Base-by-base conservation (phyloP, 2,113 vertebrate genomes). In the Falcunculus frontatus region DNA sequence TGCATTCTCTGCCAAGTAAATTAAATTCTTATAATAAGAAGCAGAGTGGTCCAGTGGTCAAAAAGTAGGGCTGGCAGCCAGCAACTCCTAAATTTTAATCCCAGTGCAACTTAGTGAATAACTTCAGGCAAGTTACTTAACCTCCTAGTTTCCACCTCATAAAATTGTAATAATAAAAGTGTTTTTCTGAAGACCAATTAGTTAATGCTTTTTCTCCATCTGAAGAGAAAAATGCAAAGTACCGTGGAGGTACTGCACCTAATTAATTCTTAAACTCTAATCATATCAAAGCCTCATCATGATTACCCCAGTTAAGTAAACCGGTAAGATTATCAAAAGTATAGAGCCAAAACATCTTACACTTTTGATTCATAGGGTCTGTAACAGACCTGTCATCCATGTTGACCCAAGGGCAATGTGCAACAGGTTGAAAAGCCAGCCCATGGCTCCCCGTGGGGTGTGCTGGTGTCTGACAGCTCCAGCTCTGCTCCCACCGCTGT, bases 91-190 rank as follows among this genome's bases (percentile, higher is more conserved):
- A 96, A 96, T 97, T 96, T 95, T 94, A 96, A 95, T 97, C 81
- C 93, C 70, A 62, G 11, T 82, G 67, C 49, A 95, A 91, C 78
- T 79, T 87, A 91, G 11, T 91, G 94, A 91, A 89, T 95, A 74
- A 93, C 93, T 97, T 93, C 84, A 89, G 93, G 93, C 94, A 87
- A 94, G 91, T 96, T 95, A 93, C 67, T 97, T 96, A 96, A 94
- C 89, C 89, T 96, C 23, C 75, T 89, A 89, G 73, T 97, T 97
- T 92, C 70, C 91, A 95, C 87, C 78, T 94, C 81, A 93, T 97
- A 94, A 97, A 95, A 92, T 27, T 82, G 74, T 84, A 80, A 91
- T 93, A 94, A 82, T 93, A 93, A 87, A 95, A 93, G 53, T 95
- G 63, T 89, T 95, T 96, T 97, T 82, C 79, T 92, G 86, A 96